These are phyloP conservation scores for Dendrocincla fuliginosa DNA, from an alignment of 2,797 vertebrate species.

Conservation along the genomic window DNA sequence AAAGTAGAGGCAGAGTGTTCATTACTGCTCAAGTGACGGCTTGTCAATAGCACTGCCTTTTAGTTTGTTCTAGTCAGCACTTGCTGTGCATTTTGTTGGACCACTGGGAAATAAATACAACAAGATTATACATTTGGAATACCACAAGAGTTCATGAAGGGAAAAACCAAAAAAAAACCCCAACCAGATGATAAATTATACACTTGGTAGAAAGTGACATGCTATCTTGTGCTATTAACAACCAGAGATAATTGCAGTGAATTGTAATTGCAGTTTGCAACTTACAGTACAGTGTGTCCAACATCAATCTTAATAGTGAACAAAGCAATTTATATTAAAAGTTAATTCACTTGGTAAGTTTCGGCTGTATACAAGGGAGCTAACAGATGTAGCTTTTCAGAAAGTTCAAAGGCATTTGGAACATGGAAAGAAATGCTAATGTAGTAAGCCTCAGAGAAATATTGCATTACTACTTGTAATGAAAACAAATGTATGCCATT, in stretches of 20 bases:
- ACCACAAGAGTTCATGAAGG: conserved; percentile 86
- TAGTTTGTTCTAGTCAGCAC: conserved; percentile 91
- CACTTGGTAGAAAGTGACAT: conserved; percentile 90
- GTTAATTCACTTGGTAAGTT: conserved; percentile 85
- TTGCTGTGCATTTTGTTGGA: conserved; percentile 90
- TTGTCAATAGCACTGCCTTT: conserved; percentile 89
- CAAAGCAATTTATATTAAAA: conserved; percentile 86
- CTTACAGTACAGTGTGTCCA: conserved; percentile 85
- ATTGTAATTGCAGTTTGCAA: conserved; percentile 93
- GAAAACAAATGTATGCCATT: conserved; percentile 82
- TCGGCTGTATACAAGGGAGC: conserved; percentile 73
- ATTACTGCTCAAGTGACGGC: conserved; percentile 88
- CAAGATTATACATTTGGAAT: conserved; percentile 93
- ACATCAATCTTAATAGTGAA: conserved; percentile 91
- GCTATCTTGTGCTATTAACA: conserved; percentile 96
- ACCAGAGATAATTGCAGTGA: conserved; percentile 92
- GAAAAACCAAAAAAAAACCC: conserved; percentile 65
- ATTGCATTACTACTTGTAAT: conserved; percentile 76
- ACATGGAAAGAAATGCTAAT: conserved; percentile 76
- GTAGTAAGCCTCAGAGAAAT: conserved; percentile 76
- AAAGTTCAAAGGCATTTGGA: conserved; percentile 81
- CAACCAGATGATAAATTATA: conserved; percentile 89
- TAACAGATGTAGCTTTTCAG: conserved; percentile 82
- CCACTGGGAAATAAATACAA: conserved; percentile 93
- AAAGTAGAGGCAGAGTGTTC: conserved; percentile 84